Percentiles rank a stretch among this genome's conserved stretches.
These are phyloP conservation scores for Pavo muticus DNA, from an alignment of 2,113 vertebrate species.

Conservation along the genomic window DNA sequence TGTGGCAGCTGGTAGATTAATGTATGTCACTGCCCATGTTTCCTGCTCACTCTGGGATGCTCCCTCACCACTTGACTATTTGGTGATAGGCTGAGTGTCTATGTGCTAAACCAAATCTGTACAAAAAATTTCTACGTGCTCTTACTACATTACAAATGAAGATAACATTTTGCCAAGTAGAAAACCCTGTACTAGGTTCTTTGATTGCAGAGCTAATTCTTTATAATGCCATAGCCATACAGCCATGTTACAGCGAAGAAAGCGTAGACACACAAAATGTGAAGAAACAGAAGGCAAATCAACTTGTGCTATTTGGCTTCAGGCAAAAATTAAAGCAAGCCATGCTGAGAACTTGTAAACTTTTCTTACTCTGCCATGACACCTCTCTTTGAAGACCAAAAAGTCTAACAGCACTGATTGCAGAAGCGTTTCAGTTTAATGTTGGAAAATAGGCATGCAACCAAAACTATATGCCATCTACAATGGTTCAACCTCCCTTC, in stretches of 20 bases:
- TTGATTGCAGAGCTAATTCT: constrained; percentile 27
- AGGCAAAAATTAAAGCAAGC: constrained; percentile 25
- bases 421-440: constrained; percentile 42
- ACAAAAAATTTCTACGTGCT: not conserved
- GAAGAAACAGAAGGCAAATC: constrained; percentile 39
- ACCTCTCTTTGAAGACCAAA: constrained; percentile 31
- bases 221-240: constrained; percentile 58
- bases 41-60: not conserved
- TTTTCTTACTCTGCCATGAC: not conserved
- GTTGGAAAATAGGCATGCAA: constrained; percentile 30
- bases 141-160: not conserved
- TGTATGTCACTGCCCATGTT: not conserved
- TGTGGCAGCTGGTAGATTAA: not conserved
- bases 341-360: constrained; percentile 33
- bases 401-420: not conserved
- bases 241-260: constrained; percentile 61
- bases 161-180: constrained; percentile 31
- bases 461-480: constrained; percentile 38
- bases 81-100: not conserved
- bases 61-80: not conserved
- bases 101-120: not conserved
- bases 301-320: constrained; percentile 47
- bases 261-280: constrained; percentile 54
- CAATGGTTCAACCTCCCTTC: constrained; percentile 41
- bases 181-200: constrained; percentile 1